Percentiles rank a stretch among this genome's conserved stretches.
phyloP scores from a whole-genome alignment of 2,797 vertebrate genomes.

The Periophthalmus magnuspinnatus region DNA sequence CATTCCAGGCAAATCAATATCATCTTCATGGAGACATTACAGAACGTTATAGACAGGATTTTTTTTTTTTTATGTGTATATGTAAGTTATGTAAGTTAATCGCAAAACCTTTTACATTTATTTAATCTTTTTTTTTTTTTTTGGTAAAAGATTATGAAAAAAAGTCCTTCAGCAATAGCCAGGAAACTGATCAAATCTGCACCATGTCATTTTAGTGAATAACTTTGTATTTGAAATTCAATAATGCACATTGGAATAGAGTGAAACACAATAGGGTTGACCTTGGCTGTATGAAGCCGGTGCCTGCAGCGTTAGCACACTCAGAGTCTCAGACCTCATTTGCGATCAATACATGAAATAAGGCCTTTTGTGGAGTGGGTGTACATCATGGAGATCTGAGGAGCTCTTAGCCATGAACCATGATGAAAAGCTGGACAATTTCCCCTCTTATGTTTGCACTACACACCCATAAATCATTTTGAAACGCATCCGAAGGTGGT shows the following conservation, averaged over 20 bases:
- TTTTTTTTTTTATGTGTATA: too few species aligned
- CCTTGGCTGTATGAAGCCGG: slow-evolving; percentile 40
- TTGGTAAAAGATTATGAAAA: background rate
- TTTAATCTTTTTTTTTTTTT: background rate
- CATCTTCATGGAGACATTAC: too few species aligned
- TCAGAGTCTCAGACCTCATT: slow-evolving; percentile 48
- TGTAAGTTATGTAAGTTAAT: too few species aligned
- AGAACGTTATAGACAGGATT: too few species aligned
- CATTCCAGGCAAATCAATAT: too few species aligned
- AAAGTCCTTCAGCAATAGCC: background rate
- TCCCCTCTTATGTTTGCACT: slow-evolving; percentile 42
- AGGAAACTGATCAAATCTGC: background rate
- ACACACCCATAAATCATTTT: slow-evolving; percentile 61
- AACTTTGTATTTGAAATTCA: background rate
- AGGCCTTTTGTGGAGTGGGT: slow-evolving; percentile 42
- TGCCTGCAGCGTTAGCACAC: slow-evolving; percentile 39
- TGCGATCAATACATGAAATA: slow-evolving; percentile 60
- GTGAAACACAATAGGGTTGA: slow-evolving; percentile 27
- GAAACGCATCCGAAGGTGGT: slow-evolving; percentile 54
- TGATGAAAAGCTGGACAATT: slow-evolving; percentile 65
- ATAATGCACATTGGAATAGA: background rate
- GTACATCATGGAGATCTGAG: slow-evolving; percentile 61
- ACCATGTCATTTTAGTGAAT: background rate
- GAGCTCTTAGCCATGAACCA: slow-evolving; percentile 36
- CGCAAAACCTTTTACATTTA: too few species aligned